Percentiles rank a stretch among this genome's conserved stretches.
Evolutionary conservation across 2,888 invertebrate genomes (phyloP).

Genomic region (Entomobrya multifasciata): DNA sequence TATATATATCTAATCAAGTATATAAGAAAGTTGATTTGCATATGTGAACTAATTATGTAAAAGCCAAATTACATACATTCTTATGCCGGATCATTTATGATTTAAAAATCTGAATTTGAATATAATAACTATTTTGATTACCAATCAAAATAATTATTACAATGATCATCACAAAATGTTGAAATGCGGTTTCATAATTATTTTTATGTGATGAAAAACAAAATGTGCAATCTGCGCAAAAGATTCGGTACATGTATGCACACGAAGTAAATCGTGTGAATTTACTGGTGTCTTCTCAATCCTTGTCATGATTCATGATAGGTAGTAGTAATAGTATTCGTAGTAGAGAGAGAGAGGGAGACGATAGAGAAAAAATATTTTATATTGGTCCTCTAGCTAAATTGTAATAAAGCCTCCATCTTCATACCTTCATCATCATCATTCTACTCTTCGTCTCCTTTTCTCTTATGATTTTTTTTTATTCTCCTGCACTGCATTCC

Average conservation of each 20-base stretch:
- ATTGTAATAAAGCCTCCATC: conserved; percentile 3
- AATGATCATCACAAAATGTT: not conserved
- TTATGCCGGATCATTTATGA: not conserved
- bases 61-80: no score
- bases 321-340: no score
- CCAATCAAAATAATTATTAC: no score
- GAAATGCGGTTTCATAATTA: not conserved
- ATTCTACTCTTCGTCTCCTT: not conserved
- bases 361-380: not conserved
- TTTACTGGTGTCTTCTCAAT: no score
- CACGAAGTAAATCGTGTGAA: no score
- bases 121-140: no score
- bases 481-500: conserved; percentile 65
- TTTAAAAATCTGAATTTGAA: not conserved
- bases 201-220: not conserved
- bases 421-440: not conserved
- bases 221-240: not conserved
- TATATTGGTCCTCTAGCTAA: not conserved
- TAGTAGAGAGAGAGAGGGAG: no score
- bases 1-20: no score
- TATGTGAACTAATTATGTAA: no score
- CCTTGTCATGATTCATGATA: no score
- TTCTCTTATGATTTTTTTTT: conserved; percentile 22
- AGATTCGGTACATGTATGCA: no score
- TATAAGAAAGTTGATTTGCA: no score